Percentiles rank a stretch among this genome's conserved stretches.
Evolutionary conservation across 2,113 vertebrate genomes (phyloP).

Genomic region (Tragelaphus buxtoni): DNA sequence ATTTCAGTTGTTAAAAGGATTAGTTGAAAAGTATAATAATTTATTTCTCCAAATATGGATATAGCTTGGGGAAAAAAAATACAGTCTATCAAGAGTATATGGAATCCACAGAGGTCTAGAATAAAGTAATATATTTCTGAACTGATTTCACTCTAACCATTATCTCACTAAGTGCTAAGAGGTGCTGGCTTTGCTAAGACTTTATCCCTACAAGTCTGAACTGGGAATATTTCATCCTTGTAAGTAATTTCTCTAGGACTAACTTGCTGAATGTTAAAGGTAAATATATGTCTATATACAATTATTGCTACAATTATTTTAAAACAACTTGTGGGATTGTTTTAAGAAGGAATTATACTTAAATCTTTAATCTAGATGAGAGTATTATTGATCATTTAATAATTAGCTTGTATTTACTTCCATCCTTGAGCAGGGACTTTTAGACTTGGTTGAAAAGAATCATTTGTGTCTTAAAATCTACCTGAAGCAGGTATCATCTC

Average conservation of each 20-base stretch:
- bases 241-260: background rate
- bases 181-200: background rate
- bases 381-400: conserved; percentile 24
- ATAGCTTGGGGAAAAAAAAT: background rate
- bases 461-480: background rate
- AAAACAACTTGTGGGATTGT: background rate
- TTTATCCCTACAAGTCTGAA: background rate
- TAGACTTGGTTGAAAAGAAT: background rate
- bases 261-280: background rate
- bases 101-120: background rate
- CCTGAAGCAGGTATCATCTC: background rate
- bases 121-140: background rate
- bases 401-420: conserved; percentile 15
- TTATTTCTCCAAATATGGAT: background rate
- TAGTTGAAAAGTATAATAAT: background rate
- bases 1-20: conserved; percentile 37
- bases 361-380: background rate
- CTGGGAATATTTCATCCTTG: background rate
- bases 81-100: background rate
- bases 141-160: background rate
- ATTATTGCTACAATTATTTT: background rate
- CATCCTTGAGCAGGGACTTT: background rate
- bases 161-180: background rate
- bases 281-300: background rate
- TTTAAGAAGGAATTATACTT: background rate